Evolutionary conservation across 37 sponge, comb jelly and placozoan genomes (phyloP).

Genomic region (Theonella swinhoei): DNA sequence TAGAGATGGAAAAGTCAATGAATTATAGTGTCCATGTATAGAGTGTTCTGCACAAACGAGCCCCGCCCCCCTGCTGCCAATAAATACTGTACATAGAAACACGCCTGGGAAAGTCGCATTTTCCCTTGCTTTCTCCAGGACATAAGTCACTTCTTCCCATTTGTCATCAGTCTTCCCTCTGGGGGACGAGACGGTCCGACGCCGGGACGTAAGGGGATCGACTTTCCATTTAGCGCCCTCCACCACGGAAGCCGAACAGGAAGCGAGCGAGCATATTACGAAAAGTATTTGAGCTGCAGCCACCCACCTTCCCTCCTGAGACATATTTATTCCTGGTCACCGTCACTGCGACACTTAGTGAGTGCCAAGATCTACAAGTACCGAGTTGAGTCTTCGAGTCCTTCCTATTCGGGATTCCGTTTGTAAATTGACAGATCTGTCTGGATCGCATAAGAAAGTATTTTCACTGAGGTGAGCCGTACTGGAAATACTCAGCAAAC

Average conservation of each 20-base stretch:
- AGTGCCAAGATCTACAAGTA: too few relatives aligned
- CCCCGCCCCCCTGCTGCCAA: not conserved
- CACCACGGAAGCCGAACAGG: not conserved
- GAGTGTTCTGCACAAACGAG: not conserved
- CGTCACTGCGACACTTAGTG: too few relatives aligned
- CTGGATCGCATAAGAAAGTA: too few relatives aligned
- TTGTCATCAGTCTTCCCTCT: not conserved
- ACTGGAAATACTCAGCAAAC: too few relatives aligned
- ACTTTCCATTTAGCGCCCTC: slow-evolving; percentile 6
- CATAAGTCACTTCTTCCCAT: not conserved
- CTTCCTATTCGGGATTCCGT: too few relatives aligned
- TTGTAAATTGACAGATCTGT: too few relatives aligned
- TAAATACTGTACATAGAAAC: not conserved
- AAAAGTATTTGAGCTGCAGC: not conserved
- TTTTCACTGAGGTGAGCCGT: too few relatives aligned
- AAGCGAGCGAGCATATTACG: not conserved
- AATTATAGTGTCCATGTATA: too few relatives aligned
- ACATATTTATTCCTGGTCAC: not conserved
- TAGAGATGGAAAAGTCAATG: too few relatives aligned
- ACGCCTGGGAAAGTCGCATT: not conserved
- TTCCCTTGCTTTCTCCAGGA: not conserved
- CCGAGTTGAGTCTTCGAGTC: too few relatives aligned
- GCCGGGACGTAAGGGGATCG: too few relatives aligned
- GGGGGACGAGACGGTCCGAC: too few relatives aligned
- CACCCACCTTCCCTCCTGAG: not conserved